A percentile compares a stretch with the other conserved stretches of the same genome.
phyloP scores from a whole-genome alignment of 2,797 vertebrate genomes.

The Chaetodon trifasciatus region DNA sequence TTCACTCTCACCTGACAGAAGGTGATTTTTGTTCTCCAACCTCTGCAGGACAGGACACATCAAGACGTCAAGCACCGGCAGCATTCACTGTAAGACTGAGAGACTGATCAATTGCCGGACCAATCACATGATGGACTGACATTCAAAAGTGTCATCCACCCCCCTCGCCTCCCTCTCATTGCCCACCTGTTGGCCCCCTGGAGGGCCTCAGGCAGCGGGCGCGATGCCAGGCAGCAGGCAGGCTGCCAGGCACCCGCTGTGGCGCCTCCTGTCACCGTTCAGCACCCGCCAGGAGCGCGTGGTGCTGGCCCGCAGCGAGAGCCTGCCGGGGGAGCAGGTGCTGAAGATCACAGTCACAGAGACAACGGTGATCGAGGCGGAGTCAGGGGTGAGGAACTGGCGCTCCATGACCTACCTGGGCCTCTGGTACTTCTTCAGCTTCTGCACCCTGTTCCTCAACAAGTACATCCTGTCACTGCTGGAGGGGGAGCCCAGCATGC shows the following conservation, averaged over 20 bases:
- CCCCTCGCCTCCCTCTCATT: neutral
- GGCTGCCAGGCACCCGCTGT: slow-evolving; percentile 64
- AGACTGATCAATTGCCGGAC: neutral
- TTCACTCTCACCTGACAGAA: neutral
- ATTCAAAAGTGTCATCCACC: neutral
- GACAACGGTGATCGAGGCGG: slow-evolving; percentile 93
- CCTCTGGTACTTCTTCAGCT: slow-evolving; percentile 98
- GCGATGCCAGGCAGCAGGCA: slow-evolving; percentile 77
- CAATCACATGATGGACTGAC: slow-evolving; percentile 65
- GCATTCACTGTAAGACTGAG: neutral
- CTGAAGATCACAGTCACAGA: slow-evolving; percentile 95
- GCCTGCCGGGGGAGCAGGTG: slow-evolving; percentile 88
- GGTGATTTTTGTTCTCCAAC: neutral
- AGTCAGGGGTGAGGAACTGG: slow-evolving; percentile 91
- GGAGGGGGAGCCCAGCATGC: slow-evolving; percentile 95
- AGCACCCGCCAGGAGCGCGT: slow-evolving; percentile 86
- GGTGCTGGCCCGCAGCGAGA: slow-evolving; percentile 87
- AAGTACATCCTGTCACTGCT: slow-evolving; percentile 96
- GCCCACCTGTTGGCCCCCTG: slow-evolving; percentile 31
- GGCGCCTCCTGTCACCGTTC: slow-evolving; percentile 82
- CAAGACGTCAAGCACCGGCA: neutral
- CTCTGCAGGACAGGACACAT: neutral
- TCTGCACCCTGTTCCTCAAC: slow-evolving; percentile 98
- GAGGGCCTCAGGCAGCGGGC: slow-evolving; percentile 26
- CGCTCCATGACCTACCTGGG: slow-evolving; percentile 90